Evolutionary conservation across 2,113 vertebrate species (phyloP).

Genomic region (Aspiorhynchus laticeps): DNA sequence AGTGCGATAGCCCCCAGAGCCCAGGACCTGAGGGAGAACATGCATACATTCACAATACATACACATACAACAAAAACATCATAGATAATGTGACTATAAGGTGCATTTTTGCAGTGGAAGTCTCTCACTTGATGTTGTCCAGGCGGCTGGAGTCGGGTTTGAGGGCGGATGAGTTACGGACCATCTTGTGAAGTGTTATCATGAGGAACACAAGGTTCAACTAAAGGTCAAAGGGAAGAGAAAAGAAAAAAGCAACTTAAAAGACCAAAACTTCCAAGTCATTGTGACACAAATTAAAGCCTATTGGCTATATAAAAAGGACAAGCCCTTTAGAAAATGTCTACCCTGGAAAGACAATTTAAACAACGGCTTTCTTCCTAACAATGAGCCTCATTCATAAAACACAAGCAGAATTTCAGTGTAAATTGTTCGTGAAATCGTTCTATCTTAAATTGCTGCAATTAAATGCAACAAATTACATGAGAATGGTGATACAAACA

Average conservation of each 20-base stretch:
- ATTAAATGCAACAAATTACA: conserved; percentile 13
- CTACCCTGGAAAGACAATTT: neutral
- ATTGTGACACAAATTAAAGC: neutral
- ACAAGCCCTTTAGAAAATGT: neutral
- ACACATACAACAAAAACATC: neutral
- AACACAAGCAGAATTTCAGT: neutral
- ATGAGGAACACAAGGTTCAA: conserved; percentile 91
- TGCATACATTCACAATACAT: neutral
- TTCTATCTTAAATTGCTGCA: conserved; percentile 7
- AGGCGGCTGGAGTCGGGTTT: conserved; percentile 90
- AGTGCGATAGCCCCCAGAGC: conserved; percentile 85
- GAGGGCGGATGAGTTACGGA: conserved; percentile 86
- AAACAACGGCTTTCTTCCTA: neutral
- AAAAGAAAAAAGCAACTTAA: neutral
- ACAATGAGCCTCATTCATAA: neutral
- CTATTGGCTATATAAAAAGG: neutral
- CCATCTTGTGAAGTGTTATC: conserved; percentile 93
- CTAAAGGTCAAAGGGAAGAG: conserved; percentile 62
- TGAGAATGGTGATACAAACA: neutral
- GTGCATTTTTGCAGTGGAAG: neutral
- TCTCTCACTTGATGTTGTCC: conserved; percentile 89
- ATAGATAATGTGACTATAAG: neutral
- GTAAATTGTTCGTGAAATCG: neutral
- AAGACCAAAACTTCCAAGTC: neutral
- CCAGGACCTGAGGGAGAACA: conserved; percentile 80